phyloP scores from a whole-genome alignment of 2,888 invertebrate species.

The Euclidia mi region DNA sequence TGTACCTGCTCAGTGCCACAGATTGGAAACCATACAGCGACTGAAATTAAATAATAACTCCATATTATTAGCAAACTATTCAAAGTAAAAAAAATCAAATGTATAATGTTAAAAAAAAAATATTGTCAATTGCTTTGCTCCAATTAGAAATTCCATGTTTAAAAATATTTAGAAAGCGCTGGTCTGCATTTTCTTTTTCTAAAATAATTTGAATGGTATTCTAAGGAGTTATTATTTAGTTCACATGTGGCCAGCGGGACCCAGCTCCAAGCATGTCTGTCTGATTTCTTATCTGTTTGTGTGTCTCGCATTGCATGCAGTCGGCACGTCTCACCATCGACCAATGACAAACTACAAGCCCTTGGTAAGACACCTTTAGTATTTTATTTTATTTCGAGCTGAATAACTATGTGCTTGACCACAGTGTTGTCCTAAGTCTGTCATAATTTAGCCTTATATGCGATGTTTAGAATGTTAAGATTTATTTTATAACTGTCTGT shows the following conservation, averaged over 20 bases:
- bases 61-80: too few species aligned
- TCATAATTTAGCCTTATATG: not conserved
- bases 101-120: too few species aligned
- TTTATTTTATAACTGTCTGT: too few species aligned
- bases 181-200: too few species aligned
- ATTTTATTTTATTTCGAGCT: conserved; percentile 28
- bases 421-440: conserved; percentile 18
- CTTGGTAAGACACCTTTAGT: conserved; percentile 73
- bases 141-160: too few species aligned
- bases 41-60: conserved; percentile 37
- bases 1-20: conserved; percentile 38
- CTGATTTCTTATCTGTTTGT: conserved; percentile 70
- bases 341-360: conserved; percentile 86
- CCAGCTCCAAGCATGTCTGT: conserved; percentile 57
- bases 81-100: too few species aligned
- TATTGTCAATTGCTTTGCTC: too few species aligned
- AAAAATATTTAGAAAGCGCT: too few species aligned
- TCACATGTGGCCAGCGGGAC: conserved; percentile 25
- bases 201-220: not conserved
- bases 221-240: conserved; percentile 42
- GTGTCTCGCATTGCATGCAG: conserved; percentile 84
- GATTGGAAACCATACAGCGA: conserved; percentile 21
- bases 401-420: conserved; percentile 28
- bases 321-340: conserved; percentile 70
- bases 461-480: not conserved